phyloP scores from a whole-genome alignment of 2,888 invertebrate species.

The Lasioglossum vierecki region DNA sequence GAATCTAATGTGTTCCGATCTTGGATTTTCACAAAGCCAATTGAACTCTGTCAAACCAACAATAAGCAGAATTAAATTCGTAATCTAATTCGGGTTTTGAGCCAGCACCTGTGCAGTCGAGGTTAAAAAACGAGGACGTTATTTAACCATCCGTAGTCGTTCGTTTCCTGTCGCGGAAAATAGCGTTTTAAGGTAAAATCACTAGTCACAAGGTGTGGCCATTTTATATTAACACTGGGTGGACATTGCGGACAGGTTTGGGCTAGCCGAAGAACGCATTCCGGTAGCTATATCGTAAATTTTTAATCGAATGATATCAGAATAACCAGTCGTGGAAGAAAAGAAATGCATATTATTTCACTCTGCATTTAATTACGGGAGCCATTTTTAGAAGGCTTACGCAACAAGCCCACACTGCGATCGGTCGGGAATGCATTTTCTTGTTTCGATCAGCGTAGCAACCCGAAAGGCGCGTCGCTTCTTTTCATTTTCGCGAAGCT shows the following conservation, averaged over 20 bases:
- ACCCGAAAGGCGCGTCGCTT: background rate
- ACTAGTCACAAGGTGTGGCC: background rate
- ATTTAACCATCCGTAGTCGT: too few relatives aligned
- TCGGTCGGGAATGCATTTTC: background rate
- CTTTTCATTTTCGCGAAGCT: background rate
- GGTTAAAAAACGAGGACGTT: background rate
- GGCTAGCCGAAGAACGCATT: background rate
- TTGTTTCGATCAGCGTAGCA: background rate
- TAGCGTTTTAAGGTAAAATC: background rate
- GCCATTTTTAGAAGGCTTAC: slow-evolving; percentile 17
- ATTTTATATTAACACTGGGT: too few relatives aligned
- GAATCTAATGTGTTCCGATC: background rate
- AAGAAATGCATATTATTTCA: background rate
- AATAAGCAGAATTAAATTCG: background rate
- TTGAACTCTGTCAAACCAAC: background rate
- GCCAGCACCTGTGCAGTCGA: background rate
- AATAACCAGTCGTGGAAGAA: background rate
- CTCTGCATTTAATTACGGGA: background rate
- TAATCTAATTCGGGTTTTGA: background rate
- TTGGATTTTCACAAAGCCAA: background rate
- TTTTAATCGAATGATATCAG: background rate
- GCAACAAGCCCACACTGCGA: background rate
- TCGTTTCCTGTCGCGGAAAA: background rate
- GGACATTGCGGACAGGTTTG: slow-evolving; percentile 38
- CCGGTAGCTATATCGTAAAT: too few relatives aligned